Conservation (phyloP, 2,888 invertebrate species). For the Melipona bicolor region DNA sequence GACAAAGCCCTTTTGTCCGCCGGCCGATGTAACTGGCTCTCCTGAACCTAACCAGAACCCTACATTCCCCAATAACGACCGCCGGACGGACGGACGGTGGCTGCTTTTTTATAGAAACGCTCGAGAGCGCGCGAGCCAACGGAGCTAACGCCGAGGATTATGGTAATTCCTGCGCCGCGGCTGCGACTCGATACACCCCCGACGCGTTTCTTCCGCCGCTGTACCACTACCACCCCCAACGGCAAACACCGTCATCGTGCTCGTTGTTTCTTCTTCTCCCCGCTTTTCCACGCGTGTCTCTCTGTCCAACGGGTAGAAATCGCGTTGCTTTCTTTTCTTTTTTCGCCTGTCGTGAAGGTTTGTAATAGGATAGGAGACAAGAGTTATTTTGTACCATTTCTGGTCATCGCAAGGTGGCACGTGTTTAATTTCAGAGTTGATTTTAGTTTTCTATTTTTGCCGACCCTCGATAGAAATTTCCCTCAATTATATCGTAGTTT, state of each 20-base stretch:
- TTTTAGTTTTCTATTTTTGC: too few relatives aligned
- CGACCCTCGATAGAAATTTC: too few relatives aligned
- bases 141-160: slow-evolving; percentile 53
- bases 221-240: not conserved
- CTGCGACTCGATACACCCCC: slow-evolving; percentile 37
- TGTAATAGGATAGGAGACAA: too few relatives aligned
- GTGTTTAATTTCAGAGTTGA: too few relatives aligned
- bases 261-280: not conserved
- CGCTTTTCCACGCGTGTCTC: not conserved
- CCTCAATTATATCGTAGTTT: too few relatives aligned
- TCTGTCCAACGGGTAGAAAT: slow-evolving; percentile 5
- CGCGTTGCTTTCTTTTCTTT: not conserved
- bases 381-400: too few relatives aligned
- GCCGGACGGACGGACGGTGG: slow-evolving; percentile 25
- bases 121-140: slow-evolving; percentile 22
- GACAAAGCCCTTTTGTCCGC: slow-evolving; percentile 75
- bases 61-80: slow-evolving; percentile 68
- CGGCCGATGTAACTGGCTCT: slow-evolving; percentile 64
- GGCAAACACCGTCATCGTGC: not conserved
- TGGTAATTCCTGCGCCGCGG: slow-evolving; percentile 54
- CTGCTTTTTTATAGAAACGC: slow-evolving; percentile 41
- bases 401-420: too few relatives aligned
- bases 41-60: slow-evolving; percentile 69
- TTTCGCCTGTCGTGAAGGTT: too few relatives aligned
- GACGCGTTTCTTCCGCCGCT: slow-evolving; percentile 29